phyloP scores from a whole-genome alignment of 2,113 vertebrate species.

The Rallus limicola region DNA sequence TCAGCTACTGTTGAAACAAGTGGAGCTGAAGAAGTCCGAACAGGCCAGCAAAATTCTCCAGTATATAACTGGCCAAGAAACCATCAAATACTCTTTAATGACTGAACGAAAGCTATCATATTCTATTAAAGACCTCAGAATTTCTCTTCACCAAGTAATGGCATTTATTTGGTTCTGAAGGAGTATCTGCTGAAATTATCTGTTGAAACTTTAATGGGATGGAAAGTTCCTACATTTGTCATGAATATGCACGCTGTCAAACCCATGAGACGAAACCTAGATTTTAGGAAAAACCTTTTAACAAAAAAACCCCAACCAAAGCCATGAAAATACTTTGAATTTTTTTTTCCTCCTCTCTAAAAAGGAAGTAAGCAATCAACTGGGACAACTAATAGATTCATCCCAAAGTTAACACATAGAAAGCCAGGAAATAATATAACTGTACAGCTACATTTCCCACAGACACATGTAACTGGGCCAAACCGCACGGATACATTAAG shows the following conservation, averaged over 20 bases:
- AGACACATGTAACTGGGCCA: not conserved
- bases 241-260: constrained; percentile 3
- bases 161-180: not conserved
- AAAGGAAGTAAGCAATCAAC: constrained; percentile 9
- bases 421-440: constrained; percentile 22
- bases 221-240: constrained; percentile 3
- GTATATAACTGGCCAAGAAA: not conserved
- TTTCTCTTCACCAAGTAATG: not conserved
- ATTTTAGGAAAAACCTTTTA: not conserved
- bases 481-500: not conserved
- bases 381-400: constrained; percentile 21
- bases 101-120: not conserved
- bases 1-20: not conserved
- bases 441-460: not conserved
- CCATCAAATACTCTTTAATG: not conserved
- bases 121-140: not conserved
- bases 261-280: constrained; percentile 11
- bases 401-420: not conserved
- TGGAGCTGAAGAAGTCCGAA: not conserved
- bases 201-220: constrained; percentile 42
- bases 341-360: not conserved
- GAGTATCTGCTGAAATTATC: constrained; percentile 42
- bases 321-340: not conserved
- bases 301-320: not conserved
- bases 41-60: not conserved